Percentiles rank a stretch among this genome's conserved stretches.
These are phyloP conservation scores for Microctonus hyperodae DNA, from an alignment of 2,888 invertebrate species.

Conservation along the genomic window DNA sequence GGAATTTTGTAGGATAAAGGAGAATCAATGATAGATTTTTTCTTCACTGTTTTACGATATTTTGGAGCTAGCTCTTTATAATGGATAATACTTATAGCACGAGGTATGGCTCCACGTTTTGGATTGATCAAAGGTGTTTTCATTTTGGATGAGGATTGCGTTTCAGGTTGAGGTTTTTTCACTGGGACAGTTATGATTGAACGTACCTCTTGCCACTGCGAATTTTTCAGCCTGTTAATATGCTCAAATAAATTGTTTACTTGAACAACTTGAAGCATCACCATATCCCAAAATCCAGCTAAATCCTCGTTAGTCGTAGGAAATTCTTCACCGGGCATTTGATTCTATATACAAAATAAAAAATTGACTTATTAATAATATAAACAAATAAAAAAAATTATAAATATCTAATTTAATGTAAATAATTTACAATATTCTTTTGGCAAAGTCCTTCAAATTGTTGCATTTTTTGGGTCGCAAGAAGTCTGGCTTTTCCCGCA, in stretches of 20 bases:
- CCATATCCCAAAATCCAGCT: slow-evolving; percentile 99
- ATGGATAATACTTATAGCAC: slow-evolving; percentile 12
- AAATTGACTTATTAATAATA: slow-evolving; percentile 6
- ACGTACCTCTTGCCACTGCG: slow-evolving; percentile 73
- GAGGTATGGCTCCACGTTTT: slow-evolving; percentile 19
- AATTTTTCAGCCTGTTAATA: slow-evolving; percentile 70
- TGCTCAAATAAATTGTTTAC: slow-evolving; percentile 81
- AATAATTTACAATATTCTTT: slow-evolving; percentile 69
- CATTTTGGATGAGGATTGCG: neutral
- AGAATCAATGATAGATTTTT: slow-evolving; percentile 4
- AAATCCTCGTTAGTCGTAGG: slow-evolving; percentile 90
- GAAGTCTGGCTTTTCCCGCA: slow-evolving; percentile 87
- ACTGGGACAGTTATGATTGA: slow-evolving; percentile 25
- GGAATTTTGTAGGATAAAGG: neutral
- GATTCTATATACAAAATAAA: slow-evolving; percentile 64
- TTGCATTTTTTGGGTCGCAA: slow-evolving; percentile 92
- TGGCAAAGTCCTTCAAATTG: slow-evolving; percentile 87
- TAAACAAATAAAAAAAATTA: too few species aligned
- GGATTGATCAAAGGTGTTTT: neutral
- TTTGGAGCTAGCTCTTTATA: slow-evolving; percentile 14
- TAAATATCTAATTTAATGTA: too few species aligned
- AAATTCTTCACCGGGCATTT: slow-evolving; percentile 79
- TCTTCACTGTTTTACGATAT: neutral
- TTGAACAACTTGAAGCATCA: slow-evolving; percentile 87
- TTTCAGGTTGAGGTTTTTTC: neutral